Base-by-base conservation (phyloP, 1,140 invertebrate species). In the Andricus grossulariae region DNA sequence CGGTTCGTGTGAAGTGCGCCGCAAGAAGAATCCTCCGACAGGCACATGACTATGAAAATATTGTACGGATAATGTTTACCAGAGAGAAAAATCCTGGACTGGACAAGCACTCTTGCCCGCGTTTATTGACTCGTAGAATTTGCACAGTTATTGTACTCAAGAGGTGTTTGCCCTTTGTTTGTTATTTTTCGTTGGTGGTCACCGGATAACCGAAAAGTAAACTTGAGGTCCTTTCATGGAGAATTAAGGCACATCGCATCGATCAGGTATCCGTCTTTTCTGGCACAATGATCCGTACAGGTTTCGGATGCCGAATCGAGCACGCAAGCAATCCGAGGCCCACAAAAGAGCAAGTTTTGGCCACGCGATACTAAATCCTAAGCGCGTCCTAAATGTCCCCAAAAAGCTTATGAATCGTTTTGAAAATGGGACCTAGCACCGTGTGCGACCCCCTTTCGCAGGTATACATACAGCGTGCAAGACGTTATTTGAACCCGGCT, bases 401-500 rank as follows among this genome's bases (percentile, higher is more conserved):
- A 79, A 78, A 80, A 85, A 83, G 77, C 81, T 78, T 75, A 54
- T 73, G 72, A 80, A 86, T 85, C 80, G 78, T 18, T 60, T 80
- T 80, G 45, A 77, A 80, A 84, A 86, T 83, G 70, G 80, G 80
- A 86, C 84, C 85, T 84, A 21, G 25, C 80, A 77, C 13, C 45
- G 78, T 66, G n/a, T 75, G 80, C 50, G 75, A 72, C 45, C 21
- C 73, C 50, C 18, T 80, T 66, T 70, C 32, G 79, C 82, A 85
- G 84, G 84, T 86, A 84, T 84, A 79, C 72, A 51, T 25, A 21
- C 21, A 72, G 54, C 10, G n/a, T 74, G 75, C 54, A 86, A 86
- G 83, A 88, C 85, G 88, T 88, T 87, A 90, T 90, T 86, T 75
- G 88, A 90, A 76, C 77, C 82, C 78, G 57, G 76, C 84, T 82